Conservation (phyloP, 2,797 vertebrate genomes). For the Liasis olivaceus region DNA sequence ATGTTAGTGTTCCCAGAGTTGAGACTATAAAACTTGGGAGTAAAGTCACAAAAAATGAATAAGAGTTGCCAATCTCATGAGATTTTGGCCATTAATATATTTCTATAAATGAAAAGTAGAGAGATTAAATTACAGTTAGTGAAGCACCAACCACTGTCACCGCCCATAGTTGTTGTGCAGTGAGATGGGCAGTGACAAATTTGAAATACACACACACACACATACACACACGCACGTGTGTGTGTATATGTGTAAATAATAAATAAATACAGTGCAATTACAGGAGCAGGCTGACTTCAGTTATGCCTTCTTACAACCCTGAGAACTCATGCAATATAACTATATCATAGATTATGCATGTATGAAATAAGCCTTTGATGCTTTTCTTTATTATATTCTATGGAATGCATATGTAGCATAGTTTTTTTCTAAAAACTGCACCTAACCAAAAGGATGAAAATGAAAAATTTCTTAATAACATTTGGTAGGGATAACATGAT, state of each 20-base stretch:
- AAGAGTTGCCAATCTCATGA: neutral
- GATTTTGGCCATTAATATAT: neutral
- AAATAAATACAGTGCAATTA: too few relatives aligned
- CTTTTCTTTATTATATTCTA: neutral
- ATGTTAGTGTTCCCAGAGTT: too few relatives aligned
- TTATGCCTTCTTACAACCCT: too few relatives aligned
- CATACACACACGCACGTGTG: too few relatives aligned
- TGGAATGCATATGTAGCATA: neutral
- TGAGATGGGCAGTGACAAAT: too few relatives aligned
- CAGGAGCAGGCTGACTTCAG: too few relatives aligned
- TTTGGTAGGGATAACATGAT: neutral
- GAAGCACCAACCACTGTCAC: too few relatives aligned
- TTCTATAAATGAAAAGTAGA: neutral
- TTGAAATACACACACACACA: too few relatives aligned
- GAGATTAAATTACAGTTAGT: too few relatives aligned
- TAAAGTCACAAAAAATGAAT: neutral
- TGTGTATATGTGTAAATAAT: too few relatives aligned
- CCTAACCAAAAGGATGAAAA: neutral
- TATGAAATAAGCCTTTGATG: neutral
- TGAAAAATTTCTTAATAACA: neutral
- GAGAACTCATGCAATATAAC: too few relatives aligned
- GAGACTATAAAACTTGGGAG: neutral
- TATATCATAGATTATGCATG: neutral
- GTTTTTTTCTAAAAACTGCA: neutral
- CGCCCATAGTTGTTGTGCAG: too few relatives aligned